Percentiles rank a stretch among this genome's conserved stretches.
Evolutionary conservation across 2,113 vertebrate genomes (phyloP).

Genomic region (Nesoenas mayeri): DNA sequence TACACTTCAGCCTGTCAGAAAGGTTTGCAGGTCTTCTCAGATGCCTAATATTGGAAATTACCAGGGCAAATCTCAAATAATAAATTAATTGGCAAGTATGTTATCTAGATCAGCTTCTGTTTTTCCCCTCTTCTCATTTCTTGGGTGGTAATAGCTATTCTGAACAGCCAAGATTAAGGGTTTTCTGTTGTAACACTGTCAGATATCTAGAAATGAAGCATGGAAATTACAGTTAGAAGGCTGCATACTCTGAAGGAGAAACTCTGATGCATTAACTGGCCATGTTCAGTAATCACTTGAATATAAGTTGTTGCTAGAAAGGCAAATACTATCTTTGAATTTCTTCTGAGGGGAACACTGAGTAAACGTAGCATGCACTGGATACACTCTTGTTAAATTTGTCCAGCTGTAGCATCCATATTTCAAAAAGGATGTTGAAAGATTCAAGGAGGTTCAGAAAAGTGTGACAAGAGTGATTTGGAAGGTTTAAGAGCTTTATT

Average conservation of each 20-base stretch:
- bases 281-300: not conserved
- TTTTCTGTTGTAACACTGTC: not conserved
- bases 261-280: not conserved
- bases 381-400: not conserved
- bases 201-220: not conserved
- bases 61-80: not conserved
- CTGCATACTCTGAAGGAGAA: not conserved
- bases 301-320: not conserved
- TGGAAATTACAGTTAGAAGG: not conserved
- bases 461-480: not conserved
- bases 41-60: not conserved
- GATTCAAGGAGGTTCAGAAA: not conserved
- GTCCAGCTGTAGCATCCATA: conserved; percentile 21
- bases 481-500: conserved; percentile 21
- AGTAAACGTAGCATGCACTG: not conserved
- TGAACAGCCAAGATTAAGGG: not conserved
- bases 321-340: not conserved
- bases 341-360: not conserved
- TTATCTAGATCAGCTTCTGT: not conserved
- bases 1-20: not conserved
- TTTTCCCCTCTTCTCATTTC: not conserved
- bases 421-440: conserved; percentile 53
- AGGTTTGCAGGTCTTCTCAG: not conserved
- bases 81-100: not conserved
- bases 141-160: not conserved